Evolutionary conservation across 1,140 invertebrate species (phyloP).

Genomic region (Brachystomella parvula): DNA sequence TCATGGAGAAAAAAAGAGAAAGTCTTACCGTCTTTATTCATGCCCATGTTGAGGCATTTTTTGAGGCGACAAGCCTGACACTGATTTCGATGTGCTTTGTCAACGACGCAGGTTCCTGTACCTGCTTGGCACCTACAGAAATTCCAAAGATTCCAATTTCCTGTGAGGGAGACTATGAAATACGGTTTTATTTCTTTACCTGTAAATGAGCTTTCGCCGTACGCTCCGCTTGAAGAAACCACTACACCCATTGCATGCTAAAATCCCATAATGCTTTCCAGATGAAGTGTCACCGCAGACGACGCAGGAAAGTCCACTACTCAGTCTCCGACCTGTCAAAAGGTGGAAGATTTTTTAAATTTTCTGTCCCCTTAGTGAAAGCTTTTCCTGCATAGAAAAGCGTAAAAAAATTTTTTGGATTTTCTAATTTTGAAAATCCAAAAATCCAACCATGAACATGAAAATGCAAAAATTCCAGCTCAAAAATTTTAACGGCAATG

Average conservation of each 20-base stretch:
- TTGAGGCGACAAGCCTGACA: constrained; percentile 95
- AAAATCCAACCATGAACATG: too few species aligned
- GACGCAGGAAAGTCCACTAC: constrained; percentile 70
- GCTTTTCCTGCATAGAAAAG: background rate
- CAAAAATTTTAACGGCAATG: too few species aligned
- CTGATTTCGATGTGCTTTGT: constrained; percentile 97
- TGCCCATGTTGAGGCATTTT: constrained; percentile 97
- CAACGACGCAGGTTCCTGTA: constrained; percentile 88
- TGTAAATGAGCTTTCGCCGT: constrained; percentile 91
- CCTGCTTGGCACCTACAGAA: constrained; percentile 87
- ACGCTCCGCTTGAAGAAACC: constrained; percentile 98
- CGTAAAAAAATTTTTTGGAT: too few species aligned
- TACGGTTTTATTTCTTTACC: constrained; percentile 52
- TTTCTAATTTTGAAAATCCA: too few species aligned
- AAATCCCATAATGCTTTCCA: constrained; percentile 95
- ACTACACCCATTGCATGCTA: constrained; percentile 98
- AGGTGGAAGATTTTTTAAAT: background rate
- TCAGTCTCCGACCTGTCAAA: constrained; percentile 30
- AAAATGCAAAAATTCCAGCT: too few species aligned
- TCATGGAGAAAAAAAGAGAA: background rate
- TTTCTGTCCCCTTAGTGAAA: too few species aligned
- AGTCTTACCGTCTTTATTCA: constrained; percentile 99
- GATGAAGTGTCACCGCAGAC: constrained; percentile 95
- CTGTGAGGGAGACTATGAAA: background rate
- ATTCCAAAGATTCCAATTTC: background rate